phyloP scores from a whole-genome alignment of 2,888 invertebrate species.

The Hybos culiciformis region DNA sequence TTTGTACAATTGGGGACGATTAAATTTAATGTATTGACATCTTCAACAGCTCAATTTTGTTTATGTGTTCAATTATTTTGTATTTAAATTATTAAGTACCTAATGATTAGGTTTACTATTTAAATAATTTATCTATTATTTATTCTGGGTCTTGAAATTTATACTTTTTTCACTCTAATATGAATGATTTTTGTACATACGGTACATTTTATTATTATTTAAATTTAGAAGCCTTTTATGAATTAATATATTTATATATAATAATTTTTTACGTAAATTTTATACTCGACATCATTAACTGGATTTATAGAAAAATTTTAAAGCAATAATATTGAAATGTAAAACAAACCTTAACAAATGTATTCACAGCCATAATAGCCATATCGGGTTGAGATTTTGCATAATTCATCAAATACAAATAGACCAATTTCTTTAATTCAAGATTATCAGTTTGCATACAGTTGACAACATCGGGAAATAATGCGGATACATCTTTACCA shows the following conservation, averaged over 20 bases:
- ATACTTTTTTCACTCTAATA: no score
- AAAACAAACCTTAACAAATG: constrained; percentile 86
- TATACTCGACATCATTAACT: background rate
- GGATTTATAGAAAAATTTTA: background rate
- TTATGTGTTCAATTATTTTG: no score
- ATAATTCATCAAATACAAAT: constrained; percentile 98
- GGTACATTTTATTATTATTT: no score
- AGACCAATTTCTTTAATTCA: constrained; percentile 96
- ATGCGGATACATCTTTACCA: constrained; percentile 95
- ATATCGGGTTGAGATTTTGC: constrained; percentile 99
- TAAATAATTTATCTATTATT: no score
- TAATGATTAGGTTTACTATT: no score
- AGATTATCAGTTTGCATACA: constrained; percentile 99
- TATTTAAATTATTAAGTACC: no score
- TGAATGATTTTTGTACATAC: no score
- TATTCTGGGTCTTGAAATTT: no score
- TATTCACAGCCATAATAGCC: constrained; percentile 99
- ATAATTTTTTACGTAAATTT: background rate
- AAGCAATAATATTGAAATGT: background rate
- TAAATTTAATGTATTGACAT: no score
- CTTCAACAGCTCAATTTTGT: no score
- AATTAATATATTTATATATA: background rate
- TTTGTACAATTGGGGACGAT: no score
- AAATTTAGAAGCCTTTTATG: background rate
- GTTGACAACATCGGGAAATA: constrained; percentile 99